phyloP scores from a whole-genome alignment of 2,797 vertebrate species.

The Limosa lapponica region DNA sequence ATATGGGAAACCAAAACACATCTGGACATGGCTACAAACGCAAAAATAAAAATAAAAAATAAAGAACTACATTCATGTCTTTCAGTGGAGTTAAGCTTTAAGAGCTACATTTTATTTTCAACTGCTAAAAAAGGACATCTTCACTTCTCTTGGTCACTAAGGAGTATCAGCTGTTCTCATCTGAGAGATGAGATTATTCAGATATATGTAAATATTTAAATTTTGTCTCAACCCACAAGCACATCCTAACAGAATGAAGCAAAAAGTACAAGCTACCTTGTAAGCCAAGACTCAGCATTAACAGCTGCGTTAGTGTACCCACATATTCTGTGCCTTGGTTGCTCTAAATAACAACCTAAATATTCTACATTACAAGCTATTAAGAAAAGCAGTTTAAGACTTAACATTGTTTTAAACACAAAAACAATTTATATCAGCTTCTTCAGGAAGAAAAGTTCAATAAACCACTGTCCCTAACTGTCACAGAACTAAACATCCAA shows the following conservation, averaged over 20 bases:
- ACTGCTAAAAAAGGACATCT: background rate
- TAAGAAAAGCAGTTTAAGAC: background rate
- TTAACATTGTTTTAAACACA: background rate
- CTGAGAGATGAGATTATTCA: background rate
- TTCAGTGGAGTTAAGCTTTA: background rate
- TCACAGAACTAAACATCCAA: background rate
- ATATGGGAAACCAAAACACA: constrained; percentile 98
- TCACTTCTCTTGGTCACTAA: background rate
- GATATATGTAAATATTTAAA: background rate
- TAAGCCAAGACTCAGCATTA: background rate
- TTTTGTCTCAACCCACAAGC: background rate
- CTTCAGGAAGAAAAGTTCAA: background rate
- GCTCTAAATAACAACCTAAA: background rate
- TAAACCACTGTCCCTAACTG: background rate
- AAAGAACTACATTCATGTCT: background rate
- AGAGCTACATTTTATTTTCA: background rate
- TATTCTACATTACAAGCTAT: background rate
- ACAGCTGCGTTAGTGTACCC: background rate
- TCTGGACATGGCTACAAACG: constrained; percentile 92
- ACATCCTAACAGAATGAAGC: background rate
- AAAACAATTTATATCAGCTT: background rate
- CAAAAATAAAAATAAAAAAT: background rate
- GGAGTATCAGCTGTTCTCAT: background rate
- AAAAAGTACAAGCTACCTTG: background rate
- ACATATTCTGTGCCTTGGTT: background rate